These are phyloP conservation scores for Conus betulinus DNA, from an alignment of 1,140 invertebrate species.

Conservation along the genomic window DNA sequence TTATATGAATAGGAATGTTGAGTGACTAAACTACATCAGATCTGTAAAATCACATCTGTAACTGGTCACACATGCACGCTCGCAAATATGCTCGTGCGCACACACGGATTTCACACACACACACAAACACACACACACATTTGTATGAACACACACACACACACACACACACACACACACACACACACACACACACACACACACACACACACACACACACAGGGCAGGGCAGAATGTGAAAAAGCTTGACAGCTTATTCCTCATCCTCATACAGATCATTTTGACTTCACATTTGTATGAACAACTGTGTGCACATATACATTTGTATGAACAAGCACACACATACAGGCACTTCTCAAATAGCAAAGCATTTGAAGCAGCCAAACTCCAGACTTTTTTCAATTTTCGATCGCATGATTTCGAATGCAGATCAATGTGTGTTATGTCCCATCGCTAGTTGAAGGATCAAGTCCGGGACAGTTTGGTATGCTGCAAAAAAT, in stretches of 20 bases:
- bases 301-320: too few relatives aligned
- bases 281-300: too few relatives aligned
- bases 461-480: not conserved
- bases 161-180: not conserved
- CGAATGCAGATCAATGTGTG: not conserved
- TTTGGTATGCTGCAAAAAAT: not conserved
- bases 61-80: slow-evolving; percentile 7
- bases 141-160: not conserved
- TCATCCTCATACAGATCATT: too few relatives aligned
- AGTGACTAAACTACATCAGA: too few relatives aligned
- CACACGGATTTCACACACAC: not conserved
- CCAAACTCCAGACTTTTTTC: too few relatives aligned
- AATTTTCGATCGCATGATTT: too few relatives aligned
- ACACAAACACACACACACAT: slow-evolving; percentile 1
- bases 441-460: too few relatives aligned
- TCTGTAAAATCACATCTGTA: too few relatives aligned
- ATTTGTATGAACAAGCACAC: not conserved
- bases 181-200: slow-evolving; percentile 23
- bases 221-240: too few relatives aligned
- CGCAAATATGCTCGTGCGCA: not conserved
- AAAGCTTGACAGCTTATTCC: too few relatives aligned
- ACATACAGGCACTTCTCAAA: too few relatives aligned
- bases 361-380: not conserved
- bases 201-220: not conserved
- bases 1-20: too few relatives aligned